Evolutionary conservation across 2,113 vertebrate species (phyloP), one percentile per base, ranked within the genome.

Genomic region (Coturnix japonica): DNA sequence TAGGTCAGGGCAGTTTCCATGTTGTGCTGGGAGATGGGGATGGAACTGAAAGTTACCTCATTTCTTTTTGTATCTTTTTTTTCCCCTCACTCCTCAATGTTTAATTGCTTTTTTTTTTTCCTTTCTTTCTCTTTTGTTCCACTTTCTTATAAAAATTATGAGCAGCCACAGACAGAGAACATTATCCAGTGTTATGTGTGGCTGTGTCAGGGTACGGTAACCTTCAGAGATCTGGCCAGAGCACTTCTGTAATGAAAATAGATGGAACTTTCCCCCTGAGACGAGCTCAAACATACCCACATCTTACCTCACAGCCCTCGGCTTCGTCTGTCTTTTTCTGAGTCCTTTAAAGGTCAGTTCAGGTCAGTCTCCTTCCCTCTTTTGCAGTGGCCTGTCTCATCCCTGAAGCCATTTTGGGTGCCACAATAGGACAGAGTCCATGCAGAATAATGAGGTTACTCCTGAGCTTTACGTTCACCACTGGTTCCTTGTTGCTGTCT

Each of bases 191-290:
- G 71, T 76, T 79, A 4, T 0, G 9, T 46, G 69, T 26, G 3
- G 26, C 69, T 49, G 59, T 63, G 46, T 53, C 49, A 79, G 81
- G 77, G 54, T 77, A 2, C 1, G 0, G 56, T 82, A 66, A 94
- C 91, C 89, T 91, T 82, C 81, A 87, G 78, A 49, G 44, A 17
- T 39, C 11, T 0, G 12, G 57, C 76, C 72, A 56, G 19, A 91
- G 47, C 39, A 30, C 35, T 74, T 60, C 57, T 73, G 56, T 88
- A 54, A 91, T 81, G 69, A 71, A 85, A 95, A 95, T 21, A 23
- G 56, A 94, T 91, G 35, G 35, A 72, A 66, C 61, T 79, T 91
- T 60, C 51, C 67, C 57, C 80, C 75, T 59, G 37, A 70, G 31
- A 41, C 46, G 44, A 39, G 28, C 51, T 84, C 41, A 83, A 69